Base-by-base conservation (phyloP, 2,113 vertebrate genomes). In the Paradisaea rubra region DNA sequence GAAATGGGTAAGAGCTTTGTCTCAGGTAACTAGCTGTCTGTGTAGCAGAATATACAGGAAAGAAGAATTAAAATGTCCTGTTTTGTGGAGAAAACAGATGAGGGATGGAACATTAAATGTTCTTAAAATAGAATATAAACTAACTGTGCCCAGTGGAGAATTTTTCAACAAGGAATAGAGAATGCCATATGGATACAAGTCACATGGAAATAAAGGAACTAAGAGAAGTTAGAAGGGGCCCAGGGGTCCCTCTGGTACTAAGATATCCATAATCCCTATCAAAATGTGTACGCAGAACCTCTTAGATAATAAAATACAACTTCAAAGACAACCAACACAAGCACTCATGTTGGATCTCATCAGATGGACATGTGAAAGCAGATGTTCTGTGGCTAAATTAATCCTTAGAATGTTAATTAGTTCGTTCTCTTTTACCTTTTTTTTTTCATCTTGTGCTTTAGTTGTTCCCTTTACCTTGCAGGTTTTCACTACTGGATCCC, bases 331-430 rank as follows among this genome's bases (percentile, higher is more conserved):
- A 68, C 50, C 71, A 65, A 12, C 39, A 20, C 33, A 66, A 85
- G 50, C 45, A 44, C 81, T 94, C 68, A 30, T 13, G 4, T 4
- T 77, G 83, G 23, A 69, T 82, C 41, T 83, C 78, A 80, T 82
- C 71, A 83, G 74, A 95, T 30, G 27, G 33, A 91, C 37, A 23
- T 31, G 33, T 82, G 76, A 52, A 92, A 94, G 84, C 83, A 92
- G 83, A 87, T 93, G 83, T 93, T 96, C 69, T 71, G 52, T 68
- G 52, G 27, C 39, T 84, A 57, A 93, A 82, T 94, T 69, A 70
- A 89, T 80, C 63, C 54, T 82, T 28, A 80, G 39, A 56, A 57
- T 65, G 19, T 64, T 89, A 91, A 93, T 91, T 64, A 84, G 28
- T 71, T 88, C 5, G 21, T 63, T 73, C 10, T 49, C 41, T 37